Conservation (phyloP, 2,888 invertebrate species). For the Deilephila elpenor region DNA sequence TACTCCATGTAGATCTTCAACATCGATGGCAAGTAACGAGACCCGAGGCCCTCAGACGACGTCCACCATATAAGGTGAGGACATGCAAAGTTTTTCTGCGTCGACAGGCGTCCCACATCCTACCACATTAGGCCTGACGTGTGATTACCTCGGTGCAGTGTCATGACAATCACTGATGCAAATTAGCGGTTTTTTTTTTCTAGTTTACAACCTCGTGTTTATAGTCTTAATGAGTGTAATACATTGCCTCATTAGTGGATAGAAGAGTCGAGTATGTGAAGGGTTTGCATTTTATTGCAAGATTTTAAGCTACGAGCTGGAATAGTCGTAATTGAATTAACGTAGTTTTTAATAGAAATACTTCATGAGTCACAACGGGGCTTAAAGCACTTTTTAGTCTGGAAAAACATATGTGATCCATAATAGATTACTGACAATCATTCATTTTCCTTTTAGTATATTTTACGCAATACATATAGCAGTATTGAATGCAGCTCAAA, state of each 20-base stretch:
- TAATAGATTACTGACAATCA: no score
- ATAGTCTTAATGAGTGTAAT: background rate
- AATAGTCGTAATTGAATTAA: no score
- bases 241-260: background rate
- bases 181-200: background rate
- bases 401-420: no score
- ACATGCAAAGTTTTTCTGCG: slow-evolving; percentile 49
- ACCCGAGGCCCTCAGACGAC: slow-evolving; percentile 25
- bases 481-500: no score
- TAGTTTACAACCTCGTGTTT: background rate
- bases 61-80: slow-evolving; percentile 43
- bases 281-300: no score
- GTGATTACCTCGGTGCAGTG: slow-evolving; percentile 41
- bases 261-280: background rate
- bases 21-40: slow-evolving; percentile 11
- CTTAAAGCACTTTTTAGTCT: no score
- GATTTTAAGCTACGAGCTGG: no score
- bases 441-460: no score
- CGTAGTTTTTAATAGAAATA: no score
- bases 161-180: slow-evolving; percentile 26
- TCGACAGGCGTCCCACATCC: slow-evolving; percentile 43
- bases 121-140: slow-evolving; percentile 52
- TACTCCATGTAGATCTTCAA: background rate
- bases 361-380: no score
- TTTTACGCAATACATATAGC: no score